Conservation (phyloP, 2,797 vertebrate species). For the Bovichtus variegatus region DNA sequence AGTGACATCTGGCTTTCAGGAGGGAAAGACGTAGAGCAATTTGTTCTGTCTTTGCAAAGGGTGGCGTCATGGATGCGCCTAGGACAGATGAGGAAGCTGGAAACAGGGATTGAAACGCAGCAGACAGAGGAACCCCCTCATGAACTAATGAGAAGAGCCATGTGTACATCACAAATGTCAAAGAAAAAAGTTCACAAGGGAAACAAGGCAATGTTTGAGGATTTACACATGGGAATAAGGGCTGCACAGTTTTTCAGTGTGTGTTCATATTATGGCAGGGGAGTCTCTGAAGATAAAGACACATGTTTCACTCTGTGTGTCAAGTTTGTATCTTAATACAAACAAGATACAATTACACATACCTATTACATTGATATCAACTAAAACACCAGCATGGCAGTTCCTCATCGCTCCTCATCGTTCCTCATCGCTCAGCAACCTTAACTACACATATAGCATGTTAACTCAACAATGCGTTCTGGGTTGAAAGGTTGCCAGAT, state of each 20-base stretch:
- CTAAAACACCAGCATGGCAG: neutral
- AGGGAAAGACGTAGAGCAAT: slow-evolving; percentile 60
- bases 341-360: neutral
- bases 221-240: slow-evolving; percentile 14
- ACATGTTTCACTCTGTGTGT: neutral
- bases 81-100: slow-evolving; percentile 41
- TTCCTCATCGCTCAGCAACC: neutral
- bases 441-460: no score
- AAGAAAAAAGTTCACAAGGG: slow-evolving; percentile 25
- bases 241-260: neutral
- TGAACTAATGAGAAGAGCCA: slow-evolving; percentile 57
- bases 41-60: slow-evolving; percentile 45
- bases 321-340: neutral
- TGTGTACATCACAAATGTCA: slow-evolving; percentile 58
- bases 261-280: neutral
- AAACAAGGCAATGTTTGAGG: slow-evolving; percentile 24
- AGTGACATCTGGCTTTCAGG: slow-evolving; percentile 64
- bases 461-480: no score
- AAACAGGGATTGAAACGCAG: slow-evolving; percentile 22
- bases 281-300: slow-evolving; percentile 8
- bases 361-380: neutral
- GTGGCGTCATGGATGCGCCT: slow-evolving; percentile 28
- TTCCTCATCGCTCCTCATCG: neutral
- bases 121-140: neutral
- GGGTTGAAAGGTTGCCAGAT: no score